Conservation (phyloP, 2,797 vertebrate species). For the Coranthus polyacanthus region DNA sequence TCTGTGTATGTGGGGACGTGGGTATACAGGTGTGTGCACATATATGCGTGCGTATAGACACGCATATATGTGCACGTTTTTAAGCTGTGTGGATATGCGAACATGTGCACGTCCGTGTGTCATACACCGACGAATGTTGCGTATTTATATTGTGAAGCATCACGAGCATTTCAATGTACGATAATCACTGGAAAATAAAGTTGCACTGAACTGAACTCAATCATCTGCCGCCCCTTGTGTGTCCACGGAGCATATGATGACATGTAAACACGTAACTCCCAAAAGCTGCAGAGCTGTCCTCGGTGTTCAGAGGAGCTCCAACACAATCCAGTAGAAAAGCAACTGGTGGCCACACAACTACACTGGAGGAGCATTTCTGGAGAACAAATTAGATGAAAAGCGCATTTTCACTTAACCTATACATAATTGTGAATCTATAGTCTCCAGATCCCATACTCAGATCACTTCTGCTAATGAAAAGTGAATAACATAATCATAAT, state of each 20-base stretch:
- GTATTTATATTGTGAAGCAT: too few species aligned
- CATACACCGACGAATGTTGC: too few species aligned
- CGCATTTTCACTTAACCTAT: conserved; percentile 61
- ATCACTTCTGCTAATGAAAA: conserved; percentile 75
- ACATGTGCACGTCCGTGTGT: too few species aligned
- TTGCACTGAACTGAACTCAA: too few species aligned
- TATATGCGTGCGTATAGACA: too few species aligned
- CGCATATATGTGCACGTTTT: too few species aligned
- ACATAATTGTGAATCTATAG: conserved; percentile 69
- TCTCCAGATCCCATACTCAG: conserved; percentile 61
- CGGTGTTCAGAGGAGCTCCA: neutral
- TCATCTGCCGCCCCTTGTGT: neutral
- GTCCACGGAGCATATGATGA: too few species aligned
- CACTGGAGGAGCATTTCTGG: conserved; percentile 39
- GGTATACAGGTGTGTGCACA: too few species aligned
- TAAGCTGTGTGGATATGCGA: too few species aligned
- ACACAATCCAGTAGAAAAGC: conserved; percentile 36
- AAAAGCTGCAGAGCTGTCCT: conserved; percentile 8
- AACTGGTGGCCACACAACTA: conserved; percentile 60
- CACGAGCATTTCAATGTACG: too few species aligned
- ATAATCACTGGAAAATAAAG: too few species aligned
- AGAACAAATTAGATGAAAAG: conserved; percentile 60
- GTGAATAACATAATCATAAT: conserved; percentile 78
- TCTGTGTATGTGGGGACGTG: too few species aligned
- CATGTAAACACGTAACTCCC: neutral